Percentiles rank a stretch among this genome's conserved stretches.
Conservation (phyloP, 2,113 vertebrate genomes). For the Ophiodon elongatus region DNA sequence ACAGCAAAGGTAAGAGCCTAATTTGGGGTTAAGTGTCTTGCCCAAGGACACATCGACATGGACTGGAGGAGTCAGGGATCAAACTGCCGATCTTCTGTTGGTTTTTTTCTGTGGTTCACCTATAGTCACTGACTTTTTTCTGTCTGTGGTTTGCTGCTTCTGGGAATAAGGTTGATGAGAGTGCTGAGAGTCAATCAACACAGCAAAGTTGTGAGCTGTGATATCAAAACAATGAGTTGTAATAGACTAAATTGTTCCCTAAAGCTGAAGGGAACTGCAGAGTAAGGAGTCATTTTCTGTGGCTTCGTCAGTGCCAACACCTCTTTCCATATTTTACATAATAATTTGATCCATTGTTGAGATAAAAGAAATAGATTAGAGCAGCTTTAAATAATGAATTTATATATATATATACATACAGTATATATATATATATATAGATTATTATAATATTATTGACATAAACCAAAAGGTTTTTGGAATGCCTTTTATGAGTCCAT, state of each 20-base stretch:
- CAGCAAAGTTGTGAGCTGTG: background rate
- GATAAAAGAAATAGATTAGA: background rate
- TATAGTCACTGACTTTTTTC: background rate
- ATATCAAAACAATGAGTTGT: background rate
- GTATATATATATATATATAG: too few species aligned
- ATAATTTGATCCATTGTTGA: background rate
- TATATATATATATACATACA: too few species aligned
- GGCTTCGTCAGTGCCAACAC: background rate
- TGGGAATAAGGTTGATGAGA: background rate
- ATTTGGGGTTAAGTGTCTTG: too few species aligned
- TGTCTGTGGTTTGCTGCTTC: background rate
- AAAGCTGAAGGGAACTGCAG: background rate
- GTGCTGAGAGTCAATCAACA: background rate
- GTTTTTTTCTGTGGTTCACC: too few species aligned
- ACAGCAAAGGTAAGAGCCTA: too few species aligned
- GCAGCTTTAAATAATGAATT: background rate
- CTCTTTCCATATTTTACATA: background rate
- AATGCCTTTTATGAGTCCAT: background rate
- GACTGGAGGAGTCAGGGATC: background rate
- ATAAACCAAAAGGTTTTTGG: too few species aligned
- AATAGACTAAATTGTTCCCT: background rate
- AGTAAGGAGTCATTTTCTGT: background rate
- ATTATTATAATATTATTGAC: background rate
- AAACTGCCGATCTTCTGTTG: background rate
- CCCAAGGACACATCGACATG: too few species aligned